Percentiles rank a stretch among this genome's conserved stretches.
phyloP scores from a whole-genome alignment of 2,888 invertebrate genomes.

The Tetranychus piercei region DNA sequence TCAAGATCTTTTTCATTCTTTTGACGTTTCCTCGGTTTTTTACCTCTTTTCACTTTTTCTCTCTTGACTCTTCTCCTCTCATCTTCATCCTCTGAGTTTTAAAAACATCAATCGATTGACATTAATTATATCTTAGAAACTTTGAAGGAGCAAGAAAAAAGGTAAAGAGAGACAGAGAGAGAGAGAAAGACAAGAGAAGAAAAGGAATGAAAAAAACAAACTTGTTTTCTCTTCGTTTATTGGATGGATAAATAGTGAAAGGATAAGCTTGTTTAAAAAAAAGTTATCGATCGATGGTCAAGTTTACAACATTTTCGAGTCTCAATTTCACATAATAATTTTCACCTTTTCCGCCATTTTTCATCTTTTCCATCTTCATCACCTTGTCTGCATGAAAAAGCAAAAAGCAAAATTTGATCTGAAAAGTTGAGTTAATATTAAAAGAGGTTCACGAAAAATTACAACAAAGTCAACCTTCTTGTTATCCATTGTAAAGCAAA shows the following conservation, averaged over 20 bases:
- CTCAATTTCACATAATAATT: neutral
- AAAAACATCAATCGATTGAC: neutral
- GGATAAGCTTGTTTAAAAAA: neutral
- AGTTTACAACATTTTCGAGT: neutral
- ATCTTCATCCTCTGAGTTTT: neutral
- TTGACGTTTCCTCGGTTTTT: neutral
- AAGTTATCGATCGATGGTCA: neutral
- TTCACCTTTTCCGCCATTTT: neutral
- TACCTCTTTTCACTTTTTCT: neutral
- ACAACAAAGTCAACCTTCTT: too few relatives aligned
- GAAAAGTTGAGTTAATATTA: too few relatives aligned
- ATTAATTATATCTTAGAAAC: neutral
- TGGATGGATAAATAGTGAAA: neutral
- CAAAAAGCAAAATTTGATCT: too few relatives aligned
- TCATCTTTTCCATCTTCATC: neutral
- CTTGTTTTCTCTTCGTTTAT: too few relatives aligned
- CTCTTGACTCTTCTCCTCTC: neutral
- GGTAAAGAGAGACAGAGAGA: constrained; percentile 7
- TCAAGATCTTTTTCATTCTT: neutral
- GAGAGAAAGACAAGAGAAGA: constrained; percentile 1
- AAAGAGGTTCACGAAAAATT: too few relatives aligned
- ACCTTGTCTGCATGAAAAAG: neutral
- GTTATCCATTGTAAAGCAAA: too few relatives aligned
- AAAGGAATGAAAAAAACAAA: neutral
- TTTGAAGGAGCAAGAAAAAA: neutral